Base-by-base conservation (phyloP, 1,140 invertebrate genomes). In the Chelonus insularis region DNA sequence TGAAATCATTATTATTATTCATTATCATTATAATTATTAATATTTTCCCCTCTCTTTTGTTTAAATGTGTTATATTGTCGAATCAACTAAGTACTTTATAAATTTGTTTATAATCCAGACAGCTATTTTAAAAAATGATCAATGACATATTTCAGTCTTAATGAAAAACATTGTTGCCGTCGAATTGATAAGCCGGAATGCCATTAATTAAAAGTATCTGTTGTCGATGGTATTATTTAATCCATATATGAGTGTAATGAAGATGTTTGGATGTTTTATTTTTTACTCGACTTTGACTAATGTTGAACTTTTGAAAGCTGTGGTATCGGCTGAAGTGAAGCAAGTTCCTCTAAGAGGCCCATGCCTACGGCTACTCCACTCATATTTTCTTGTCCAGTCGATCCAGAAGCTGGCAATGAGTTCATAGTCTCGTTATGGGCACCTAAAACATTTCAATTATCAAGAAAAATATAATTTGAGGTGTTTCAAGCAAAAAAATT, bases 221-320 rank as follows among this genome's bases (percentile, higher is more conserved):
- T 34, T 50, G 48, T 50, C 14, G 50, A 52, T 60, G 58, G 48
- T 60, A 60, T n/a, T 37, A 60, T 52, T 60, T 18, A 41, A 60
- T 54, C 25, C 41, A 32, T 60, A 60, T 60, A 60, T 20, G 43
- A 21, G 45, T 60, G 37, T 55, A 55, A 16, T 61, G 51, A 61
- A 55, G 50, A 52, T 61, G 59, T 43, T 61, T 43, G 36, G 23
- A 45, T 60, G 37, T 54, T 59, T 50, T 50, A 20, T 41, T 45
- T 43, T 54, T 29, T 32, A 34, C 21, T 55, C 25, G 41, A 54
- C 51, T 61, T 61, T 61, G 59, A 61, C 59, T 61, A 61, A 61
- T 61, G 32, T 61, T 61, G 59, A 61, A 61, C 50, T 51, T 55
- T 55, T 61, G 59, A 61, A n/a, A 61, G 59, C 39, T 61, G 51